Conservation (phyloP, 2,113 vertebrate species). For the Peromyscus californicus region DNA sequence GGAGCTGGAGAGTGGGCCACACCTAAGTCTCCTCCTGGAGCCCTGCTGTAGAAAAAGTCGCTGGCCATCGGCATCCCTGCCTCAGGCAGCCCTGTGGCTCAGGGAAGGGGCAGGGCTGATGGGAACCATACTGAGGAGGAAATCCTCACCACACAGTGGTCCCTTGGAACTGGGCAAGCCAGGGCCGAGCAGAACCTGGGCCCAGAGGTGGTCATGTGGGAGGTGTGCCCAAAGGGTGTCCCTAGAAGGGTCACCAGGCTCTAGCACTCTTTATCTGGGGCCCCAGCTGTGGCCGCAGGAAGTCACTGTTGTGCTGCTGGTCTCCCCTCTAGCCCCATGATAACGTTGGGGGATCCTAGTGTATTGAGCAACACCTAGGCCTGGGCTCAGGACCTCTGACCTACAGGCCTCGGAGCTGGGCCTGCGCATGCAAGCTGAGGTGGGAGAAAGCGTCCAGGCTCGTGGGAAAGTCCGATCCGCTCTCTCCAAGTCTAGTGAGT, state of each 20-base stretch:
- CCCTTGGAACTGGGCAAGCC: not conserved
- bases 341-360: not conserved
- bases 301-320: slow-evolving; percentile 25
- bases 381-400: not conserved
- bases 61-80: not conserved
- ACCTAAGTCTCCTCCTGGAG: not conserved
- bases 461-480: not conserved
- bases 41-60: not conserved
- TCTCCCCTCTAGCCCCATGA: not conserved
- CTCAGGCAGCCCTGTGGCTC: not conserved
- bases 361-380: slow-evolving; percentile 50
- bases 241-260: not conserved
- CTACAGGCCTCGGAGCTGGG: not conserved
- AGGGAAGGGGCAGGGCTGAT: not conserved
- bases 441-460: not conserved
- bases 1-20: not conserved
- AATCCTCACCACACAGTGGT: not conserved
- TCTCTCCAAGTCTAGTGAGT: not conserved
- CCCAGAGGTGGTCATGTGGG: not conserved
- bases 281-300: slow-evolving; percentile 62
- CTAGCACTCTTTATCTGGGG: slow-evolving; percentile 66
- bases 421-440: too few species aligned
- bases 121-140: not conserved
- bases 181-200: not conserved
- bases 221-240: not conserved